Evolutionary conservation across 2,113 vertebrate genomes (phyloP).

Genomic region (Turdus rufiventris): DNA sequence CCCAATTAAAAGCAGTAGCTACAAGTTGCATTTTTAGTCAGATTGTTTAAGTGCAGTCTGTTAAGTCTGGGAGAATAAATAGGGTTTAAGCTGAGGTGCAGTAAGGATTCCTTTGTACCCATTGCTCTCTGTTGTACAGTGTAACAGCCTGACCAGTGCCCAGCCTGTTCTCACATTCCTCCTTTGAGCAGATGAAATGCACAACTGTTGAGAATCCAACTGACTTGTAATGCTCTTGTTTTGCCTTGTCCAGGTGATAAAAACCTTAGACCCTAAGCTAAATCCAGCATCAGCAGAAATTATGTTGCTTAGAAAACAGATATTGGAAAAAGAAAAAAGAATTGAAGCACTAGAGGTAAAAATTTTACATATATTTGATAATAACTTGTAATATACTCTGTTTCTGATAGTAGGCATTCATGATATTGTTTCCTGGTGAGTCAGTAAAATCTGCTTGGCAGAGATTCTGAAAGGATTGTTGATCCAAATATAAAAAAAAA

Average conservation of each 20-base stretch:
- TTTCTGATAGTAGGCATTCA: not conserved
- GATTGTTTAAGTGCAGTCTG: not conserved
- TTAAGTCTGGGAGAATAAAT: not conserved
- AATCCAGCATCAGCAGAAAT: conserved; percentile 97
- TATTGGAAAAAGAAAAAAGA: conserved; percentile 87
- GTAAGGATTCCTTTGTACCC: not conserved
- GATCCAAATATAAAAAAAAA: not conserved
- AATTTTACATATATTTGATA: not conserved
- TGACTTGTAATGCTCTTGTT: not conserved
- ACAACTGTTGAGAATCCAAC: not conserved
- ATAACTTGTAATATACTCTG: not conserved
- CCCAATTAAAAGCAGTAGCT: not conserved
- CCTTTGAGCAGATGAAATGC: not conserved
- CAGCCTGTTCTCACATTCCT: not conserved
- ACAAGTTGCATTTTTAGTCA: not conserved
- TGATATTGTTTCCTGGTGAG: not conserved
- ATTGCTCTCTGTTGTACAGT: not conserved
- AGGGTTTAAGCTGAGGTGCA: not conserved
- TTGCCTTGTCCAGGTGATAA: conserved; percentile 83
- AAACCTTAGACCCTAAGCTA: conserved; percentile 92
- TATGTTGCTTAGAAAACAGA: conserved; percentile 85
- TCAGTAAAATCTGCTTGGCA: not conserved
- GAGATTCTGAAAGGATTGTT: not conserved
- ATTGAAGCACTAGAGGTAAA: conserved; percentile 88
- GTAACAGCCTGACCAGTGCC: not conserved